Evolutionary conservation across 1,140 invertebrate species (phyloP), one percentile per base, ranked within the genome.

Genomic region (Araneus ventricosus): DNA sequence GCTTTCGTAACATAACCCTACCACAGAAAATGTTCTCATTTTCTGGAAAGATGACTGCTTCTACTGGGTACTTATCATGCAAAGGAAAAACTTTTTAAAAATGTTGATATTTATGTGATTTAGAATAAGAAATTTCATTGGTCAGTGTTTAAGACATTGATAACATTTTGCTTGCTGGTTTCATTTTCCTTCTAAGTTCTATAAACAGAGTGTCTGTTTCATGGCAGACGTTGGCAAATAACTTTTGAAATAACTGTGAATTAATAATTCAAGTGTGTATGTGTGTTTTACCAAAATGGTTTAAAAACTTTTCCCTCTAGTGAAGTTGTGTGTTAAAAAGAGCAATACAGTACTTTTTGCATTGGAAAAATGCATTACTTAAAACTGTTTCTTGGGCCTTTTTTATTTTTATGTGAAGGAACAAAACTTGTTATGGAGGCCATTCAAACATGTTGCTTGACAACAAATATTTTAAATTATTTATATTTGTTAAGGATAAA

Each of bases 161-260:
- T 61, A 30, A 8, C 86, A 88, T 41, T n/a, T 45, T 88, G 86
- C 61, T 88, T 88, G 57, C 37, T 61, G 39, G 86, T 88, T 88
- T 39, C 84, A 52, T 37, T 27, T 59, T 34, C 14, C 61, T 88
- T 61, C 86, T 63, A 24, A 63, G 61, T 67, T 61, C 30, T 63
- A 30, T 63, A 88, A 63, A 88, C 27, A 88, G 30, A 87, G 85
- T 88, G 84, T 93, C 86, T 80, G 59, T 93, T 89, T 89, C 92
- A 93, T 93, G 92, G 92, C 92, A 93, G 92, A 45, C 75, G 37
- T 89, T 88, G 92, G 86, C 87, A 89, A 80, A 79, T 88, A 82
- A 79, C 59, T 88, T 93, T 45, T 41, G 70, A 93, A 93, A 93
- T 88, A 88, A 82, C 88, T 85, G 92, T 88, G 39, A 45, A 87